Evolutionary conservation across 1,140 invertebrate species (phyloP).

Genomic region (Bombus picipes): DNA sequence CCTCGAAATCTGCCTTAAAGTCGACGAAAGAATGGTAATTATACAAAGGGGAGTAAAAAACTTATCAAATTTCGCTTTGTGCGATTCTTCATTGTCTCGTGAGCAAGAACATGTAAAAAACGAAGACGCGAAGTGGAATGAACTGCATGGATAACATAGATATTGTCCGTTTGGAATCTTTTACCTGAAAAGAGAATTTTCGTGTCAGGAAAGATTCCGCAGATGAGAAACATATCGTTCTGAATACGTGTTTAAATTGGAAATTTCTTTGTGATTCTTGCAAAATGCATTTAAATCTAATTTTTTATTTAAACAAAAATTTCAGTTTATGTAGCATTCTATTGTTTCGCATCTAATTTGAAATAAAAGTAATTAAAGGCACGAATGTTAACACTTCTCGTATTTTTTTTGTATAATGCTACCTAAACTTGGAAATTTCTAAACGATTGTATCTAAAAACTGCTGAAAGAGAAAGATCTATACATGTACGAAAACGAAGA

Average conservation of each 20-base stretch:
- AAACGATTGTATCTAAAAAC: not conserved
- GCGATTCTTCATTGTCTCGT: not conserved
- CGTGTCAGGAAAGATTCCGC: not conserved
- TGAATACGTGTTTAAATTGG: not conserved
- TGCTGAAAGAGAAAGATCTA: not conserved
- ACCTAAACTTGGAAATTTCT: not conserved
- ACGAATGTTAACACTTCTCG: not conserved
- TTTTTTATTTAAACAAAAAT: not conserved
- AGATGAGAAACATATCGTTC: not conserved
- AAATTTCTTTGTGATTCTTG: not conserved
- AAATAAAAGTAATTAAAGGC: not conserved
- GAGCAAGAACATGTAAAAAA: not conserved
- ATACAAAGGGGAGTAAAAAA: too few relatives aligned
- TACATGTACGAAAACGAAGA: not conserved
- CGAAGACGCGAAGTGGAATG: too few relatives aligned
- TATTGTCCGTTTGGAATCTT: not conserved
- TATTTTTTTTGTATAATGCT: not conserved
- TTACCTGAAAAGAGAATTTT: not conserved
- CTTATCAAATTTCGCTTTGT: not conserved
- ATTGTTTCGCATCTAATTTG: not conserved
- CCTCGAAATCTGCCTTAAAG: slow-evolving; percentile 33
- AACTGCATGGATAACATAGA: not conserved
- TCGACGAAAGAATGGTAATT: not conserved
- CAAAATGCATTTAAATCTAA: not conserved
- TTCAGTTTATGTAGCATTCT: not conserved